A percentile compares a stretch with the other conserved stretches of the same genome.
Conservation (phyloP, 2,888 invertebrate species). For the Plagodis dolabraria region DNA sequence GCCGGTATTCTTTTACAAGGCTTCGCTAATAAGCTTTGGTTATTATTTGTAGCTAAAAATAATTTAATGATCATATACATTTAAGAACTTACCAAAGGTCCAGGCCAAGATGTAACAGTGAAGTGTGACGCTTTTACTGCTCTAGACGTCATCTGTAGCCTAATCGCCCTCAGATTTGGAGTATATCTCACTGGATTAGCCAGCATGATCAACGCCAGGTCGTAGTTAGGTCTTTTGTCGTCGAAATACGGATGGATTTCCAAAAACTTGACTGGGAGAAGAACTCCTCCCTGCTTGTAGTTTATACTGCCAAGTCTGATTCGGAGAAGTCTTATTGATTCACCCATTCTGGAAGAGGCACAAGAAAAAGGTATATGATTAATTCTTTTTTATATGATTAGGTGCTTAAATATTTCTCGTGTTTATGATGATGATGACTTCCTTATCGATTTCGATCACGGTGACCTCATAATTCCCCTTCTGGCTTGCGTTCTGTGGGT, state of each 20-base stretch:
- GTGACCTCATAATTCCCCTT: too few species aligned
- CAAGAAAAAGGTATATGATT: too few species aligned
- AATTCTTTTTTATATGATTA: too few species aligned
- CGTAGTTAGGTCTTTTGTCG: constrained; percentile 60
- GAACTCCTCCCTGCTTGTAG: constrained; percentile 62
- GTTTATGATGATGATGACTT: too few species aligned
- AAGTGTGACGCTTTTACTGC: constrained; percentile 59
- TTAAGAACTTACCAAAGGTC: constrained; percentile 41
- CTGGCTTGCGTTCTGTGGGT: too few species aligned
- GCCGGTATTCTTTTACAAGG: too few species aligned
- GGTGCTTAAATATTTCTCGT: too few species aligned
- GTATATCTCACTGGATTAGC: constrained; percentile 49
- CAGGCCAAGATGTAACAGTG: constrained; percentile 65
- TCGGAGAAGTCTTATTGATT: constrained; percentile 53
- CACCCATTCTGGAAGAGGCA: constrained; percentile 53
- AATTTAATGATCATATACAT: not conserved
- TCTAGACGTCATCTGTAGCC: constrained; percentile 45
- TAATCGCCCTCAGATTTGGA: constrained; percentile 53
- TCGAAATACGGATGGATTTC: constrained; percentile 69
- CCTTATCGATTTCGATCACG: too few species aligned
- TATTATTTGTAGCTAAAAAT: not conserved
- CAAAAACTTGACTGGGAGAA: constrained; percentile 60
- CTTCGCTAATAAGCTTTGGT: too few species aligned
- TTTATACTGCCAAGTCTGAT: constrained; percentile 70
- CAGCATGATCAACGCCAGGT: constrained; percentile 64